A percentile compares a stretch with the other conserved stretches of the same genome.
Conservation (phyloP, 2,113 vertebrate species). For the Ammodytes dubius region DNA sequence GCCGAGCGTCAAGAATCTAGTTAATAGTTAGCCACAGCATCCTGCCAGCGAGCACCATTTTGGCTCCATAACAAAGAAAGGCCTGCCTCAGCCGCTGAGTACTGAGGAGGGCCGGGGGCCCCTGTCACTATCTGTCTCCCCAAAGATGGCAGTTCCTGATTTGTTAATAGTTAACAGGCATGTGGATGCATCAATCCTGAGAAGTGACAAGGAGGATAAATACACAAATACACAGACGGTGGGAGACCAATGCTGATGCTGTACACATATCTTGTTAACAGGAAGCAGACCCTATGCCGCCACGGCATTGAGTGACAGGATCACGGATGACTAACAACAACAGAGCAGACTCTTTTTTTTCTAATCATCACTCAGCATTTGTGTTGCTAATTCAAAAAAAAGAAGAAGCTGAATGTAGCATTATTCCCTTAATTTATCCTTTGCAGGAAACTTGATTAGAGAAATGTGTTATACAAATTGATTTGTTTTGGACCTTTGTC, state of each 20-base stretch:
- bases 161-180: conserved; percentile 79
- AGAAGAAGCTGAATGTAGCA: conserved; percentile 17
- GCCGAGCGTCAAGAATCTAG: conserved; percentile 50
- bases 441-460: conserved; percentile 25
- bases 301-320: conserved; percentile 75
- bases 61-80: conserved; percentile 73
- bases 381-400: conserved; percentile 35
- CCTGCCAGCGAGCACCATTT: conserved; percentile 72
- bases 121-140: conserved; percentile 61
- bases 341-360: conserved; percentile 40
- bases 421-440: conserved; percentile 10
- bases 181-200: conserved; percentile 75
- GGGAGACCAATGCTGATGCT: conserved; percentile 78
- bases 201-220: conserved; percentile 68
- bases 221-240: conserved; percentile 74
- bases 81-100: conserved; percentile 64
- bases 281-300: conserved; percentile 79
- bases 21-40: conserved; percentile 84
- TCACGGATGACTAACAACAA: conserved; percentile 73
- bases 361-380: conserved; percentile 42
- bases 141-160: conserved; percentile 60
- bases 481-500: not conserved
- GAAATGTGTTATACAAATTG: not conserved
- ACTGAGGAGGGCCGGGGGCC: conserved; percentile 49
- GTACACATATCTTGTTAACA: conserved; percentile 83